A percentile compares a stretch with the other conserved stretches of the same genome.
Conservation (phyloP, 2,888 invertebrate genomes). For the Halictus quadricinctus region DNA sequence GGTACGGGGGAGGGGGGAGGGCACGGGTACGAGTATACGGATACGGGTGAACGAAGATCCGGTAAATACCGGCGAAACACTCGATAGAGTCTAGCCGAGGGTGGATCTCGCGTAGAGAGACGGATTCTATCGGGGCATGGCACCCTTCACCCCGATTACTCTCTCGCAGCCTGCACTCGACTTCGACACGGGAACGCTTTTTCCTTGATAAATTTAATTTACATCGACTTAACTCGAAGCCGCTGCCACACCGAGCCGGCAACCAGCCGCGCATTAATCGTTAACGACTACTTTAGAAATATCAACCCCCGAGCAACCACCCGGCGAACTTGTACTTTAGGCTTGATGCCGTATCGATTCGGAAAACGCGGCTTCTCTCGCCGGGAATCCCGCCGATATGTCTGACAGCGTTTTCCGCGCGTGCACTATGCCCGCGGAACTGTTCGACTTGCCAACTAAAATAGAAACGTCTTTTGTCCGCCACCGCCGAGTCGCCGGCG, state of each 20-base stretch:
- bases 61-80: slow-evolving; percentile 26
- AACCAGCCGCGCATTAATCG: slow-evolving; percentile 37
- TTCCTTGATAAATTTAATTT: slow-evolving; percentile 71
- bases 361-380: slow-evolving; percentile 10
- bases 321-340: slow-evolving; percentile 3
- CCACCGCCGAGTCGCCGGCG: not conserved
- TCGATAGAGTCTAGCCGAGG: slow-evolving; percentile 27
- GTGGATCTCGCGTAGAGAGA: slow-evolving; percentile 27
- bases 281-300: slow-evolving; percentile 44
- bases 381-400: not conserved
- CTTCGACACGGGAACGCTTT: slow-evolving; percentile 68
- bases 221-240: slow-evolving; percentile 59
- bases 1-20: not conserved
- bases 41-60: slow-evolving; percentile 4
- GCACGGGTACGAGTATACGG: slow-evolving; percentile 3
- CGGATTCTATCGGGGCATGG: slow-evolving; percentile 31
- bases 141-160: slow-evolving; percentile 52
- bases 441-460: not conserved
- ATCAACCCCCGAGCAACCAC: not conserved
- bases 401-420: not conserved
- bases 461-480: slow-evolving; percentile 3
- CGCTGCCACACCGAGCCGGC: slow-evolving; percentile 21
- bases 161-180: slow-evolving; percentile 46
- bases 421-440: not conserved
- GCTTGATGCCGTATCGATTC: slow-evolving; percentile 21